Conservation (phyloP, 2,888 invertebrate genomes). For the Melitaea athalia region DNA sequence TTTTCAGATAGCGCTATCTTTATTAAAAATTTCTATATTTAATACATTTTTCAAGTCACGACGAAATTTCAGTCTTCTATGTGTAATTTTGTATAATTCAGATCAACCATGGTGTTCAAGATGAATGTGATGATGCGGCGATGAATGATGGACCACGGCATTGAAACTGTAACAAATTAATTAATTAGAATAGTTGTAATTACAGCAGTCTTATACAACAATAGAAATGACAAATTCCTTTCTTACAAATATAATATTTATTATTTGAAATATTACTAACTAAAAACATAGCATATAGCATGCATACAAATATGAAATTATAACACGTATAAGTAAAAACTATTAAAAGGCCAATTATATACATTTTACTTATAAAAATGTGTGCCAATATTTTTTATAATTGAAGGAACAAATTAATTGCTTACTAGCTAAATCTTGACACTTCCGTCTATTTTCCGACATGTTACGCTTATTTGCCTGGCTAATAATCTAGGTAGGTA, state of each 20-base stretch:
- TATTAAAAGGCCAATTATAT: background rate
- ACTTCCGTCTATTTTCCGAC: conserved; percentile 2
- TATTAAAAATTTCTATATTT: conserved; percentile 24
- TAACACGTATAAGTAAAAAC: background rate
- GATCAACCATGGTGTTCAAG: conserved; percentile 59
- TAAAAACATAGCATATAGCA: background rate
- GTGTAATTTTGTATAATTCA: background rate
- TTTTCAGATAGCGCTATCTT: conserved; percentile 35
- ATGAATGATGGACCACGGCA: conserved; percentile 81
- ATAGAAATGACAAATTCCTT: background rate
- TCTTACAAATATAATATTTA: too few relatives aligned
- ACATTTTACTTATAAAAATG: background rate
- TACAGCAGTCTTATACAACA: background rate
- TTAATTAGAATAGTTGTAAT: too few relatives aligned
- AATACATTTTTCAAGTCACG: conserved; percentile 15
- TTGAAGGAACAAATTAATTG: background rate
- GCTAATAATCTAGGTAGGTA: background rate
- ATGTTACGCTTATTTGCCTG: conserved; percentile 8
- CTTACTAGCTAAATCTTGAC: background rate
- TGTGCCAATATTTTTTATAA: too few relatives aligned
- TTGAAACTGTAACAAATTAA: conserved; percentile 77
- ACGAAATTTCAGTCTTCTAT: conserved; percentile 26
- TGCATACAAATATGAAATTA: too few relatives aligned
- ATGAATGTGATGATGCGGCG: conserved; percentile 78
- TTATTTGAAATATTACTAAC: background rate